Base-by-base conservation (phyloP, 2,888 invertebrate genomes). In the Meteorus cinctellus region DNA sequence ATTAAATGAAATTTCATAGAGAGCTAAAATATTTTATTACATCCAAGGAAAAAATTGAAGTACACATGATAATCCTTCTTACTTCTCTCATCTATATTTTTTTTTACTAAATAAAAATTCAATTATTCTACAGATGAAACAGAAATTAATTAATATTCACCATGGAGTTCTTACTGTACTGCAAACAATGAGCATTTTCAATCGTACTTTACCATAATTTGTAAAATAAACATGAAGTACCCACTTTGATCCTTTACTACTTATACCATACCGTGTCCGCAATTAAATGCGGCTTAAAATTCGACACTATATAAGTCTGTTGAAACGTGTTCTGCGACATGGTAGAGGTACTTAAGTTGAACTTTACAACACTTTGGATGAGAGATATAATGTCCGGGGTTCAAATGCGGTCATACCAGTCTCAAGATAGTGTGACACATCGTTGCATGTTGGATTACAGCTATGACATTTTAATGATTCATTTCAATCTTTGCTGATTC, bases 191-290 rank as follows among this genome's bases (percentile, higher is more conserved):
- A 88, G 88, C 75, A 89, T 88, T 71, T 84, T 87, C 27, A 89
- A 81, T 31, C 82, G 83, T 12, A 85, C 79, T 2, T 86, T 83
- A 6, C 82, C 85, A 16, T 84, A 83, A 34, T 83, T 84, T 1
- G 82, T 76, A 76, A 89, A 89, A 77, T 80, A 90, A 45, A 90
- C 74, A 68, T 89, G 86, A n/a, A 90, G 67, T 16, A 87, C 71
- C 67, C n/a, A 48, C 85, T 85, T 51, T 86, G 83, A 76, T 87
- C 75, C 45, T 70, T 76, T 63, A 85, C 72, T 5, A 76, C 77
- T 10, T 83, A 41, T 41, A 41, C 41, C 41, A 41, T 19, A 41
- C 82, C 77, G 4, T 80, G 72, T 72, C 88, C 88, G 79, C 2
- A 82, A 59, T 70, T 70, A 36, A 70, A 55, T 55, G 34, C 5